phyloP scores from a whole-genome alignment of 2,888 invertebrate species.

The Caenorhabditis sp. region DNA sequence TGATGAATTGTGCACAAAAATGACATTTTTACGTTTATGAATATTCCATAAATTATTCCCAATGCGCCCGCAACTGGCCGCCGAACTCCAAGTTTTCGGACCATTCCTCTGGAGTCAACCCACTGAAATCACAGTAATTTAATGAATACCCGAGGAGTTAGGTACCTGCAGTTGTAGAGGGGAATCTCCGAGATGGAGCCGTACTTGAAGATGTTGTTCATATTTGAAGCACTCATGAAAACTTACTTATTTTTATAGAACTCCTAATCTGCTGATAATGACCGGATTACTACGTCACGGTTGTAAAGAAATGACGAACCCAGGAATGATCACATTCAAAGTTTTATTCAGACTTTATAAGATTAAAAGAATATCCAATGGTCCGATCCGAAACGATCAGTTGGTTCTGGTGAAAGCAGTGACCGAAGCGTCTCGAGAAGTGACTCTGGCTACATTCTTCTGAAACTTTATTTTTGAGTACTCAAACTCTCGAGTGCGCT shows the following conservation, averaged over 20 bases:
- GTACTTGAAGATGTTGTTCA: slow-evolving; percentile 36
- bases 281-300: not conserved
- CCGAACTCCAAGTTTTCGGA: slow-evolving; percentile 17
- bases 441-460: slow-evolving; percentile 7
- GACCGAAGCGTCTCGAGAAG: not conserved
- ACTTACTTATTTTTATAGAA: slow-evolving; percentile 2
- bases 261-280: not conserved
- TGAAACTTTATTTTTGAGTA: not conserved
- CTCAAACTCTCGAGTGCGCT: not conserved
- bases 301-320: not conserved
- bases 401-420: slow-evolving; percentile 35
- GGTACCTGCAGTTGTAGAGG: slow-evolving; percentile 43
- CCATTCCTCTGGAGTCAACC: slow-evolving; percentile 32
- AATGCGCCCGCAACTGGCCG: slow-evolving; percentile 15
- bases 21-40: slow-evolving; percentile 17
- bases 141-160: not conserved
- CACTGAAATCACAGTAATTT: slow-evolving; percentile 11
- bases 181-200: slow-evolving; percentile 34
- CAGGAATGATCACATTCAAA: not conserved
- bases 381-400: too few species aligned
- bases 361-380: not conserved
- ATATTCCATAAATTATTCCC: slow-evolving; percentile 32
- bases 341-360: not conserved
- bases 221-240: not conserved
- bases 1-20: not conserved